Conservation (phyloP, 2,888 invertebrate genomes). For the Sinhomidia bicolor region DNA sequence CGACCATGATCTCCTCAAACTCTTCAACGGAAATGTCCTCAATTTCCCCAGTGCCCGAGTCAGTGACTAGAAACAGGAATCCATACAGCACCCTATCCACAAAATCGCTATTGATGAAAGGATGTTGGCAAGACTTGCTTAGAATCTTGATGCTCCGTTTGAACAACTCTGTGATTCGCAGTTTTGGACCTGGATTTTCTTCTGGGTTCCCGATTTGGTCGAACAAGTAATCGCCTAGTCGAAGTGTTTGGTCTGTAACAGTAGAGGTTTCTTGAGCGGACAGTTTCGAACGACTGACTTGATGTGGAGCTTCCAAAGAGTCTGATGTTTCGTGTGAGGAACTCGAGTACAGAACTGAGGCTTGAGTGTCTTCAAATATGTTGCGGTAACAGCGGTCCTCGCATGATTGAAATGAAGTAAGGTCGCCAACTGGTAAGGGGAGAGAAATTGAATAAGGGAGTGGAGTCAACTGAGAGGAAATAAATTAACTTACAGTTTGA, state of each 20-base stretch:
- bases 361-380: constrained; percentile 24
- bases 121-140: constrained; percentile 71
- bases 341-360: constrained; percentile 45
- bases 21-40: constrained; percentile 75
- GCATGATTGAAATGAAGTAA: constrained; percentile 64
- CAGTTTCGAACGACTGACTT: neutral
- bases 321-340: constrained; percentile 71
- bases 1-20: constrained; percentile 76
- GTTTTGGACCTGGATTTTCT: constrained; percentile 61
- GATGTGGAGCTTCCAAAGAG: constrained; percentile 63
- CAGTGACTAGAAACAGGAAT: constrained; percentile 74
- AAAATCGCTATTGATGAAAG: constrained; percentile 72
- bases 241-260: constrained; percentile 71
- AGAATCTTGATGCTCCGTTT: constrained; percentile 73
- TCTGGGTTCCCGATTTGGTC: constrained; percentile 66
- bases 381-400: constrained; percentile 62
- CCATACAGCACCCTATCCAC: constrained; percentile 72
- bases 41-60: constrained; percentile 74
- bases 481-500: neutral
- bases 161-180: constrained; percentile 67
- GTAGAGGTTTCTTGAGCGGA: neutral
- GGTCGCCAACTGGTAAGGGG: constrained; percentile 35
- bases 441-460: too few relatives aligned
- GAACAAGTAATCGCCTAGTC: constrained; percentile 72
- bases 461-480: too few relatives aligned